Base-by-base conservation (phyloP, 2,113 vertebrate genomes). In the Prionailurus viverrinus region DNA sequence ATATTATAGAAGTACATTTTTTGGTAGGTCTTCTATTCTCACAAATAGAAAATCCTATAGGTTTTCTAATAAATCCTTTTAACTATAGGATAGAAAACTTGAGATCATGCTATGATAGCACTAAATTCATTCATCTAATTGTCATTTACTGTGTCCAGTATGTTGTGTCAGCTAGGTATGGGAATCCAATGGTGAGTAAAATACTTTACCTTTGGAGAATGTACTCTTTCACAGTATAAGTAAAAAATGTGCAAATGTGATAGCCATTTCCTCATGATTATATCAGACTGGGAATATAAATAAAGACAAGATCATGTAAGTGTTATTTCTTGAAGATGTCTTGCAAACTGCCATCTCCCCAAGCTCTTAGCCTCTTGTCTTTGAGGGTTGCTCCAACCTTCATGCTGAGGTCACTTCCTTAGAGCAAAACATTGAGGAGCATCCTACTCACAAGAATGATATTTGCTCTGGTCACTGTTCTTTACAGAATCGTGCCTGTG, bases 11-110 rank as follows among this genome's bases (percentile, higher is more conserved):
- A 81, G 29, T 79, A 45, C 16, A 33, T 92, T 81, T 93, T 95
- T 87, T 94, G 2, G n/a, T 66, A 89, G 63, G 63, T 87, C 6
- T 84, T 84, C 45, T 86, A 65, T 86, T 96, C 90, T 90, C 45
- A 63, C 31, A 97, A 80, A 73, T 14, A 69, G 45, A 65, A 94
- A 91, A 90, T 36, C 36, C 41, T 87, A 39, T 2, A 66, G 25
- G 0, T 63, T 96, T 85, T 74, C 21, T 5, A 74, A 61, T 36
- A 81, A 91, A 95, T 21, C 21, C 31, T 95, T 61, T 85, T 92
- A 81, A n/a, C 23, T 29, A n/a, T 1, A 69, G 4, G 21, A 91
- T 3, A 96, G 29, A 74, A 92, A 53, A 82, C 14, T 27, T 55
- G 14, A 85, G 71, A 69, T 53, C 90, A 7, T 73, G 7, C 33